phyloP scores from a whole-genome alignment of 2,113 vertebrate genomes.

The Vireo altiloquus region DNA sequence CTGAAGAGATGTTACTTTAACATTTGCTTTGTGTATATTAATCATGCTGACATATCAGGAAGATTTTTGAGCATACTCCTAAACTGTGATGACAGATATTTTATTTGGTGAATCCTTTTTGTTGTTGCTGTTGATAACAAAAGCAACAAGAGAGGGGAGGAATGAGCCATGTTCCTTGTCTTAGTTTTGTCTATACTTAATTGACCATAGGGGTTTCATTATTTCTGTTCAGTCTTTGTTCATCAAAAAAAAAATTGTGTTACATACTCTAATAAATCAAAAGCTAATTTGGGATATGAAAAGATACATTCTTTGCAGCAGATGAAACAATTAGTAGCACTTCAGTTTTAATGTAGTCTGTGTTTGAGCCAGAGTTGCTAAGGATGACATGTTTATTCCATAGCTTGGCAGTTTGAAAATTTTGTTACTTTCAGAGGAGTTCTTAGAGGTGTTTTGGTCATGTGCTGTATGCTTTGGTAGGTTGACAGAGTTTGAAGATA shows the following conservation, averaged over 20 bases:
- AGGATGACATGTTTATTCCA: not conserved
- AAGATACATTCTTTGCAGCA: constrained; percentile 4
- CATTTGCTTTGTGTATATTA: not conserved
- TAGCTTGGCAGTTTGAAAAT: not conserved
- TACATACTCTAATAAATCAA: not conserved
- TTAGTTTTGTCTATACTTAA: not conserved
- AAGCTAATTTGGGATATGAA: not conserved
- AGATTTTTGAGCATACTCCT: not conserved
- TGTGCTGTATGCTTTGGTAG: constrained; percentile 63
- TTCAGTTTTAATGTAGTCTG: not conserved
- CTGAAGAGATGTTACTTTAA: not conserved
- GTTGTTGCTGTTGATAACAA: not conserved
- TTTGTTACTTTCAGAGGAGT: not conserved
- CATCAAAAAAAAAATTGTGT: not conserved
- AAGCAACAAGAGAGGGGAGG: not conserved
- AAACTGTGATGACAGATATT: not conserved
- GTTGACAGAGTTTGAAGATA: constrained; percentile 92
- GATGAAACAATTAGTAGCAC: not conserved
- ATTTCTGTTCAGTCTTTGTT: not conserved
- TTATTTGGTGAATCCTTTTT: not conserved
- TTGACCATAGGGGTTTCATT: not conserved
- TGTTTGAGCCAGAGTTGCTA: not conserved
- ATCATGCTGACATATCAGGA: not conserved
- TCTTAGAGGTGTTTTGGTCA: not conserved
- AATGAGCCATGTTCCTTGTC: not conserved